Evolutionary conservation across 1,140 invertebrate species (phyloP).

Genomic region (Ylistrum balloti): DNA sequence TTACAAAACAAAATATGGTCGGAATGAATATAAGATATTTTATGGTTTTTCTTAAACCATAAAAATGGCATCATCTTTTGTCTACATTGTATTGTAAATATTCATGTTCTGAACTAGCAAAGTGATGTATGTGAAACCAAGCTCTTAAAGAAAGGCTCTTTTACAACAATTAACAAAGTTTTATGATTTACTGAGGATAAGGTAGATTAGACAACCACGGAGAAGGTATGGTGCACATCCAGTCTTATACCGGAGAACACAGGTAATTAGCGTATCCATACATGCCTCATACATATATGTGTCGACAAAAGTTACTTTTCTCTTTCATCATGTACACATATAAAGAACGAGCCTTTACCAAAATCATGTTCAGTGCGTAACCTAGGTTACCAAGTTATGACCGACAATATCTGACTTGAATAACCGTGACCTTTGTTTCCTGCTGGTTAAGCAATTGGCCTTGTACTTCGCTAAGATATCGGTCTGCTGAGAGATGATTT

Average conservation of each 20-base stretch:
- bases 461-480: background rate
- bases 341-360: slow-evolving; percentile 25
- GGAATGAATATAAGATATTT: no score
- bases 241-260: background rate
- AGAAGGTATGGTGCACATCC: background rate
- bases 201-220: background rate
- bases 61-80: no score
- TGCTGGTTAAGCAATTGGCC: background rate
- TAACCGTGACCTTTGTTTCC: background rate
- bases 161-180: background rate
- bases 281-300: slow-evolving; percentile 15
- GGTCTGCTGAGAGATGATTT: background rate
- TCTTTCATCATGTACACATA: background rate
- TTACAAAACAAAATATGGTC: no score
- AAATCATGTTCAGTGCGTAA: background rate
- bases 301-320: background rate
- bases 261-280: slow-evolving; percentile 1
- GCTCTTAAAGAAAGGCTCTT: no score
- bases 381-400: background rate
- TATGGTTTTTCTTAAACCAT: no score
- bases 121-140: no score
- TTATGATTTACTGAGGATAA: background rate
- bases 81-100: no score
- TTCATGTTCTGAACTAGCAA: no score
- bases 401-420: background rate